A percentile compares a stretch with the other conserved stretches of the same genome.
phyloP scores from a whole-genome alignment of 2,113 vertebrate species.

The Lota lota region DNA sequence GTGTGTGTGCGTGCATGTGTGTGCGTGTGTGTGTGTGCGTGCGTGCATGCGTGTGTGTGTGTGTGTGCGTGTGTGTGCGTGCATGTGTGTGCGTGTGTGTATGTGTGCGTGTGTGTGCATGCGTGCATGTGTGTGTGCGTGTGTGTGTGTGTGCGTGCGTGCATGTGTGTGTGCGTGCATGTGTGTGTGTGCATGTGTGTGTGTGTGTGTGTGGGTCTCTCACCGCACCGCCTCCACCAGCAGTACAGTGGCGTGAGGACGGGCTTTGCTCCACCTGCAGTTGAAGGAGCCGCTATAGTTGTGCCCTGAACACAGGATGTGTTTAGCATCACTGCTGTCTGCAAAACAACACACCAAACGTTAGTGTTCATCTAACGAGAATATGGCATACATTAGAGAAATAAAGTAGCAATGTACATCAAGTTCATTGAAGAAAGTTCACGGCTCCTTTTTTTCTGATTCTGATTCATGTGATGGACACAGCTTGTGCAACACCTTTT shows the following conservation, averaged over 20 bases:
- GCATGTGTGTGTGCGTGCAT: not conserved
- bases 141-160: not conserved
- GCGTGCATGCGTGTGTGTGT: not conserved
- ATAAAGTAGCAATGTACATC: too few species aligned
- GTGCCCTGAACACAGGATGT: conserved; percentile 59
- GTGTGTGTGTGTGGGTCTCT: conserved; percentile 16
- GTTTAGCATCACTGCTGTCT: conserved; percentile 38
- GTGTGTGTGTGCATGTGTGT: not conserved
- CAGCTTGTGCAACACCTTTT: too few species aligned
- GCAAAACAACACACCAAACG: not conserved
- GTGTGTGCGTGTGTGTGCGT: not conserved
- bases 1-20: too few species aligned
- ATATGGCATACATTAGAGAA: too few species aligned
- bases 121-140: too few species aligned
- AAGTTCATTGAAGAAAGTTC: too few species aligned
- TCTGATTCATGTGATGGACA: too few species aligned
- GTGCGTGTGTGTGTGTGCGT: too few species aligned
- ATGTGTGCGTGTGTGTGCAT: not conserved
- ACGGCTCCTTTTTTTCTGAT: too few species aligned
- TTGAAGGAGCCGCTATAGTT: conserved; percentile 69
- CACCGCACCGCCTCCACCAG: conserved; percentile 59
- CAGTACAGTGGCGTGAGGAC: conserved; percentile 44
- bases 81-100: not conserved
- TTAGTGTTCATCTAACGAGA: too few species aligned
- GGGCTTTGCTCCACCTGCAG: conserved; percentile 62